Evolutionary conservation across 2,888 invertebrate genomes (phyloP).

Genomic region (Pristionchus arcanus): DNA sequence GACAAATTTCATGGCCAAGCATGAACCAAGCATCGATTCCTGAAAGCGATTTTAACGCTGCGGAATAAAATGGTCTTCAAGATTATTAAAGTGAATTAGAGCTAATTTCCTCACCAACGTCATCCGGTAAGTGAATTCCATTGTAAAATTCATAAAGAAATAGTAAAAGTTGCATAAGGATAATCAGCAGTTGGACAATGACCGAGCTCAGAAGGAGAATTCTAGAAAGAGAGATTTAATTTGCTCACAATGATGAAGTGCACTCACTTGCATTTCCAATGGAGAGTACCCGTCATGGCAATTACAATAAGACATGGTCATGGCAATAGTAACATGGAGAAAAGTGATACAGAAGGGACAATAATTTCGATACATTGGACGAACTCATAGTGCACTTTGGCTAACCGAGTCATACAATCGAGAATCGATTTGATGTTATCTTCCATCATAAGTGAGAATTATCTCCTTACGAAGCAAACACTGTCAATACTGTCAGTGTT

Average conservation of each 20-base stretch:
- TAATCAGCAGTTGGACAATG: neutral
- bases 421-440: neutral
- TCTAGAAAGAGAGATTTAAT: neutral
- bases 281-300: neutral
- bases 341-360: neutral
- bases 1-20: neutral
- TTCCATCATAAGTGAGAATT: neutral
- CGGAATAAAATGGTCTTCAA: neutral
- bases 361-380: neutral
- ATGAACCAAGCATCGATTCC: conserved; percentile 33
- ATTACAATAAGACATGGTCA: neutral
- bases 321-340: conserved; percentile 4
- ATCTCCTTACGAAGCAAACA: neutral
- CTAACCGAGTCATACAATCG: neutral
- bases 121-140: neutral
- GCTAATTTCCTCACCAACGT: neutral
- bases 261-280: conserved; percentile 2
- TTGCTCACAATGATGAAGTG: neutral
- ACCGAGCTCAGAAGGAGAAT: neutral
- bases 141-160: neutral
- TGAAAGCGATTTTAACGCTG: neutral
- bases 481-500: neutral
- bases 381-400: neutral
- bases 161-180: neutral
- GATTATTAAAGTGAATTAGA: neutral